Evolutionary conservation across 2,113 vertebrate species (phyloP).

Genomic region (Lontra canadensis): DNA sequence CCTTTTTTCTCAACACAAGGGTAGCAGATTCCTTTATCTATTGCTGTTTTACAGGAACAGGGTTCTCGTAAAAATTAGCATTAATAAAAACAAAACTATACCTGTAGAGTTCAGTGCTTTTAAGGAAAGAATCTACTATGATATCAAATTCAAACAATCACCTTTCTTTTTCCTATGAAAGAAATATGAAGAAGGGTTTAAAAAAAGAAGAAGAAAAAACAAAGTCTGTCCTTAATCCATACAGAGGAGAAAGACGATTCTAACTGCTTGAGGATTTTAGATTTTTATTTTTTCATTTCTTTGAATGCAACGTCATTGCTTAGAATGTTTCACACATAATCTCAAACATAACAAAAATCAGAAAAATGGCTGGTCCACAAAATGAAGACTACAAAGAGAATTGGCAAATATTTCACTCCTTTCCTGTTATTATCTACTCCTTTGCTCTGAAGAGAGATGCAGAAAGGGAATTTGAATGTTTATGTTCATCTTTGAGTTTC

Average conservation of each 20-base stretch:
- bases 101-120: neutral
- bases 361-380: neutral
- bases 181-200: neutral
- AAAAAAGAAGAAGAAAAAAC: neutral
- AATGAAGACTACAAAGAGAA: neutral
- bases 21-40: neutral
- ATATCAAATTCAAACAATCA: neutral
- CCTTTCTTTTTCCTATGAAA: neutral
- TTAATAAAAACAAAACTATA: neutral
- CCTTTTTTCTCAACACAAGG: neutral
- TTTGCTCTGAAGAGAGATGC: neutral
- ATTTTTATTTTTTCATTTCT: neutral
- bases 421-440: neutral
- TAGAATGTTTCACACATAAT: neutral
- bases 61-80: neutral
- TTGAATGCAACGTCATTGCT: neutral
- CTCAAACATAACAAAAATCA: neutral
- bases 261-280: neutral
- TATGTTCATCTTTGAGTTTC: neutral
- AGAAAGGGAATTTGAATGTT: neutral
- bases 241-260: neutral
- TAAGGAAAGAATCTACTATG: neutral
- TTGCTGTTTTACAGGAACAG: neutral
- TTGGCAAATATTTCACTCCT: neutral
- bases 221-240: neutral